phyloP scores from a whole-genome alignment of 1,140 invertebrate species.

The Brachionus asplanchnoidis region DNA sequence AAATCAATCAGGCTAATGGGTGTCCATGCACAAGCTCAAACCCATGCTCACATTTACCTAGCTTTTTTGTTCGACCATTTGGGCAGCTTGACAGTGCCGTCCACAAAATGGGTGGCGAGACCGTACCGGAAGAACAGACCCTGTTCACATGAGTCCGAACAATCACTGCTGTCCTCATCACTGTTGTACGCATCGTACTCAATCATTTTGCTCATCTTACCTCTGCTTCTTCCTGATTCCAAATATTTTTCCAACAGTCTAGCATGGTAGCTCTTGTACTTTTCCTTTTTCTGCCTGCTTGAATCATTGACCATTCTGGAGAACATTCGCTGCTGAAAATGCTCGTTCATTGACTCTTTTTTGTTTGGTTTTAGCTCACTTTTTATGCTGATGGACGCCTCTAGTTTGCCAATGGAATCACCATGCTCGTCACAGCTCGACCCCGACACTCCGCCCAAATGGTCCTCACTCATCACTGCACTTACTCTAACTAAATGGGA shows the following conservation, averaged over 20 bases:
- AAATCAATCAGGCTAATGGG: not conserved
- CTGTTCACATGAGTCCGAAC: not conserved
- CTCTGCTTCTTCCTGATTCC: constrained; percentile 1
- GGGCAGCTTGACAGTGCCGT: not conserved
- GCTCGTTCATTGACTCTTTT: not conserved
- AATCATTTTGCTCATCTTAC: not conserved
- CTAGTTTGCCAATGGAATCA: not conserved
- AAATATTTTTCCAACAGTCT: constrained; percentile 22
- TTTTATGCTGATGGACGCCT: not conserved
- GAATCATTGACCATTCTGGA: not conserved
- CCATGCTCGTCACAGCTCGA: not conserved
- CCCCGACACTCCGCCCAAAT: not conserved
- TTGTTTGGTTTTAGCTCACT: not conserved
- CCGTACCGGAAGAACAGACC: not conserved
- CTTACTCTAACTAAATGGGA: not conserved
- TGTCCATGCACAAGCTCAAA: not conserved
- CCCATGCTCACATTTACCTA: not conserved
- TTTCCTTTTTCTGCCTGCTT: not conserved
- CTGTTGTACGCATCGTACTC: constrained; percentile 1
- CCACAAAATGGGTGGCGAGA: not conserved
- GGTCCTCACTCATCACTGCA: not conserved
- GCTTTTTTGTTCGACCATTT: constrained; percentile 10
- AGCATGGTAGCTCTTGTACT: constrained; percentile 12
- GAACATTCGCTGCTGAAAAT: constrained; percentile 20
- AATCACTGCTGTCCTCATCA: constrained; percentile 8